Evolutionary conservation across 1,140 invertebrate species (phyloP).

Genomic region (Drosophila fuyamai): DNA sequence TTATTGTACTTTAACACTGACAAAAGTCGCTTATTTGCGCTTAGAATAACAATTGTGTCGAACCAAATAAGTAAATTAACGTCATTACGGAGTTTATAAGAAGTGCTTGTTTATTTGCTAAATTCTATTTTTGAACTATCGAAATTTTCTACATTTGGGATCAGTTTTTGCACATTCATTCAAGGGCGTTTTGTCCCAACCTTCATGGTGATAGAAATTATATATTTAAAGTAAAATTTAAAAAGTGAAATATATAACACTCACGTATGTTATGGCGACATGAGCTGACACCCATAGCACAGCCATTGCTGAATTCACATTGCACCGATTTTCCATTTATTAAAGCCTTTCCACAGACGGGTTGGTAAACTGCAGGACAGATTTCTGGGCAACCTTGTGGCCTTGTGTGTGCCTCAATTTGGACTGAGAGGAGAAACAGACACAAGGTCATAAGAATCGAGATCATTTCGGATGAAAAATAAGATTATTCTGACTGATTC

Average conservation of each 20-base stretch:
- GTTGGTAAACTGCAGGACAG: slow-evolving; percentile 13
- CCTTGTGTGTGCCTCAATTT: neutral
- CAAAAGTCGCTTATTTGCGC: neutral
- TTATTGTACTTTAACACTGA: neutral
- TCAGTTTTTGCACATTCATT: neutral
- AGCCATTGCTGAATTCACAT: slow-evolving; percentile 31
- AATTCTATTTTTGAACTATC: slow-evolving; percentile 5
- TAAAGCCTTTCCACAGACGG: slow-evolving; percentile 27
- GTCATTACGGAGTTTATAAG: slow-evolving; percentile 5
- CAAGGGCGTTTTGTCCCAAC: slow-evolving; percentile 2
- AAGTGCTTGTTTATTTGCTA: neutral
- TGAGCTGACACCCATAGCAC: slow-evolving; percentile 6
- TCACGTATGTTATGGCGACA: slow-evolving; percentile 29
- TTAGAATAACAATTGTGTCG: neutral
- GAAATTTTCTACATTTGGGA: neutral
- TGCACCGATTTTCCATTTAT: neutral
- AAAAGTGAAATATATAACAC: neutral
- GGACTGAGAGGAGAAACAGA: neutral
- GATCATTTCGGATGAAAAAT: slow-evolving; percentile 9
- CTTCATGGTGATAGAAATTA: neutral
- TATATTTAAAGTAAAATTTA: no score
- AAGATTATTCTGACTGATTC: slow-evolving; percentile 10
- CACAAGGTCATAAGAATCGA: neutral
- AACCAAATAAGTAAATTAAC: slow-evolving; percentile 4
- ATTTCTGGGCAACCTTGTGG: slow-evolving; percentile 5